Base-by-base conservation (phyloP, 1,140 invertebrate genomes). In the Paraescarpia echinospica region DNA sequence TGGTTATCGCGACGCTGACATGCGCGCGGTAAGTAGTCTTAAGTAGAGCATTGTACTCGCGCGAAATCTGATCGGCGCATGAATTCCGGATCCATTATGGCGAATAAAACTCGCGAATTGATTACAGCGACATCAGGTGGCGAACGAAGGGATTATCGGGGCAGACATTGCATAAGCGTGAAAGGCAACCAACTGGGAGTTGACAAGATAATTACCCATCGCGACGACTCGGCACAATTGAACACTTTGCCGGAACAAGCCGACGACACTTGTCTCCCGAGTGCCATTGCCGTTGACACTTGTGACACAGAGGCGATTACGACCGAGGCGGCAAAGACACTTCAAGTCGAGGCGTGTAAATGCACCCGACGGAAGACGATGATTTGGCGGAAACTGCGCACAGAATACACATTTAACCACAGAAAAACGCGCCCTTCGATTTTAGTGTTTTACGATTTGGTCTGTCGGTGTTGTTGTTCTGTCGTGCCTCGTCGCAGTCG, bases 121-220 rank as follows among this genome's bases (percentile, higher is more conserved):
- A 77, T 77, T 77, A 77, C 59, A 77, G 59, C 59, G 59, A 77
- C 59, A 77, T 77, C 59, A 77, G 59, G 59, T 77, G 59, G 59
- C 59, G 2, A 77, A 18, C 8, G 59, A 77, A 77, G 59, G 59
- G 59, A 77, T 77, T 77, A 77, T 77, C 59, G 59, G 27, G 27
- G 59, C 59, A 31, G 59, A 6, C 59, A 31, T 77, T 77, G 27
- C 59, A 31, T 77, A 77, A 77, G 59, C 59, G 59, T 77, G 59
- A 77, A 27, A 31, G 59, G 18, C 59, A 18, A 77, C 59, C 59
- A 27, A 77, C 59, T 77, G 59, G 59, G 59, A 77, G 12, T 77
- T 77, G 59, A 77, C 59, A 77, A 77, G 59, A 77, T 77, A 77
- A 77, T 77, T 77, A 77, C 59, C 59, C 59, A 77, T 77, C 59